Evolutionary conservation across 2,888 invertebrate genomes (phyloP), one percentile per base, ranked within the genome.

Genomic region (Sarcophaga caerulescens): DNA sequence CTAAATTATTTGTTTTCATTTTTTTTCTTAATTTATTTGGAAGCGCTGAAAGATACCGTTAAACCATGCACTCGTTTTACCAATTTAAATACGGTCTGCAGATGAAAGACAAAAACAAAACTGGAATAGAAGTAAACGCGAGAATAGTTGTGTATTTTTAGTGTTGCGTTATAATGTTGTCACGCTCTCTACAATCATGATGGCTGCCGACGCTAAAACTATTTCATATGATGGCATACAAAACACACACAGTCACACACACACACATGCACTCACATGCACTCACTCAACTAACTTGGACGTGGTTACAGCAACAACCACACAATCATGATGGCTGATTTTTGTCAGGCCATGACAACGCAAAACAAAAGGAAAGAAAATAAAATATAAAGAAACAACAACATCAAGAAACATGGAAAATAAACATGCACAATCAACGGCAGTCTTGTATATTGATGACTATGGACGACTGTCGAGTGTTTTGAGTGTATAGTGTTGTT

Each of bases 161-260:
- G 69, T 19, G 21, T 4, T 52, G 23, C 59, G 14, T 19, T 80
- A 82, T 87, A 87, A 47, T 68, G 68, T 59, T 87, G 63, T 87
- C 79, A 52, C 81, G 78, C 70, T 80, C 82, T 77, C 80, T 45
- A 78, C 62, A 82, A 47, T 14, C 73, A 87, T 85, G 84, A 87
- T 87, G 87, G 87, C 85, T 87, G 86, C 84, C 86, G 65, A 62
- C 57, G 68, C 65, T 35, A 62, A 82, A 25, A 25, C 70, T 10
- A 69, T 35, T 74, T 23, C 17, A 52, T 81, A 52, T 59, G 25
- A 52, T 19, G 19, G 70, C 76, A 76, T 52, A 17, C 52, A 52
- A 52, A 35, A 69, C 44, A 21, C 25, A 66, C 2, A 45, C 68
- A 63, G n/a, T n/a, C n/a, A 4, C 25, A 76, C 23, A 68, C 45